Evolutionary conservation across 2,797 vertebrate genomes (phyloP), one percentile per base, ranked within the genome.

Genomic region (Botia almorhae): DNA sequence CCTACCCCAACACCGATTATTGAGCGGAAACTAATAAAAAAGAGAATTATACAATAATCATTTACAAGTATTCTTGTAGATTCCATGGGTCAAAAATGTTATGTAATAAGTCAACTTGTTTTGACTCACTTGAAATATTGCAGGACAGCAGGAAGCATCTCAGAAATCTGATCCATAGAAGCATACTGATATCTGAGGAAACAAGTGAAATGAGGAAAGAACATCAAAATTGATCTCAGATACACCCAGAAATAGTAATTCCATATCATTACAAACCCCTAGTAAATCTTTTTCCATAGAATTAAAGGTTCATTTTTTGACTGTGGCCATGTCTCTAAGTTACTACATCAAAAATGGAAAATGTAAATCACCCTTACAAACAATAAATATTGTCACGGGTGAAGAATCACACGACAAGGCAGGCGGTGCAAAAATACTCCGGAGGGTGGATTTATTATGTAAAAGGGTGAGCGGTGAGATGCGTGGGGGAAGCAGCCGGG

Each of bases 1-100:
- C 96, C 96, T 29, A 96, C 96, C 4, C 96, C 96, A 75, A 97
- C 91, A 69, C 95, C 96, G 74, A 97, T 97, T 29, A 97, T 92
- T 29, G 94, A 92, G 53, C 95, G 94, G 89, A 97, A 96, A 91
- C 96, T 97, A 70, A 84, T 33, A 46, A 12, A 53, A 5, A 17
- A 68, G 23, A 23, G 3, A 56, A 65, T 8, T n/a, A 76, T 12
- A 60, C 2, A 23, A 50, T 11, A 60, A 60, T 26, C 19, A 26
- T 14, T 12, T 16, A n/a, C 2, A 50, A 1, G 39, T 7, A 19
- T 19, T 13, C 7, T 6, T 65, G 46, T 14, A 2, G 26, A 33
- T n/a, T 71, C 0, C 17, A 71, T 6, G 1, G 1, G 50, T 72
- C 69, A 10, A 69, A 23, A 36, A 84, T 43, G 78, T 26, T 0